phyloP scores from a whole-genome alignment of 2,888 invertebrate species.

The Heliconius hortense region DNA sequence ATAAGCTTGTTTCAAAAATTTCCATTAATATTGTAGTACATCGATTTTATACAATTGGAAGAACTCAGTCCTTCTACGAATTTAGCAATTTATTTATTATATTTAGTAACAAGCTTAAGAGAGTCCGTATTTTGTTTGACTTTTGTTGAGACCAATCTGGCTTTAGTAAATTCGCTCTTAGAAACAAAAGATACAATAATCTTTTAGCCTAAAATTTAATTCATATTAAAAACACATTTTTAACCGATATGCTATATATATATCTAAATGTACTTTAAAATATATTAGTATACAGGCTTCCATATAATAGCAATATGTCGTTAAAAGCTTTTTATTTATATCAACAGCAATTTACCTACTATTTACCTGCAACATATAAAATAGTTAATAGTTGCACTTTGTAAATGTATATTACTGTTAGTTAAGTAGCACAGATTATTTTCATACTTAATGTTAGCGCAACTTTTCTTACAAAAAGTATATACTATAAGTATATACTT shows the following conservation, averaged over 20 bases:
- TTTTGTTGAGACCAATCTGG: background rate
- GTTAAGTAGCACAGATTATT: background rate
- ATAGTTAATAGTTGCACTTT: background rate
- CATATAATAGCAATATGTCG: no score
- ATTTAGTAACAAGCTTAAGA: background rate
- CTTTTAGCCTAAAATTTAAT: no score
- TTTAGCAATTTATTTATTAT: background rate
- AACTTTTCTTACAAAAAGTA: background rate
- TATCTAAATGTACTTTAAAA: no score
- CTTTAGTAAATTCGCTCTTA: background rate
- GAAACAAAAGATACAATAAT: no score
- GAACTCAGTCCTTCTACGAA: background rate
- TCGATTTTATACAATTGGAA: background rate
- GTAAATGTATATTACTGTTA: background rate
- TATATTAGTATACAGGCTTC: no score
- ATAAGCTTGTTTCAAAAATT: no score
- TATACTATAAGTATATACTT: background rate
- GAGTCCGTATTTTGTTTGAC: background rate
- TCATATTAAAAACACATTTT: no score
- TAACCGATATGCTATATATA: no score
- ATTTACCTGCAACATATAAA: background rate
- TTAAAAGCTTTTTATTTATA: background rate
- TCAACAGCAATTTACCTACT: background rate
- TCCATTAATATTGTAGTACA: background rate
- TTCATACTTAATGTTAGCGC: background rate